Evolutionary conservation across 2,888 invertebrate species (phyloP).

Genomic region (Yponomeuta cagnagella): DNA sequence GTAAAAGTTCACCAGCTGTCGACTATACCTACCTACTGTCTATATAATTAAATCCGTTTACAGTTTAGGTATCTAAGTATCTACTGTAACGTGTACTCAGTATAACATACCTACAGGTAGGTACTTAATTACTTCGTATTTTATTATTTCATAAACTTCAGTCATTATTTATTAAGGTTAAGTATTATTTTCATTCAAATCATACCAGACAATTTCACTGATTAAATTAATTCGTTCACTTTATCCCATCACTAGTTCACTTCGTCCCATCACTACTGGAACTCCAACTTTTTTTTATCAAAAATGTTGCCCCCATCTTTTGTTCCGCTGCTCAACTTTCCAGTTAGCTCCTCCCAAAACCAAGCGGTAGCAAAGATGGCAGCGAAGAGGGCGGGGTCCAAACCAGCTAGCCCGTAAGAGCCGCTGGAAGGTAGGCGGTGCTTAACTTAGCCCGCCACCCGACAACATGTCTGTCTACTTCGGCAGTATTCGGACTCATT

Average conservation of each 20-base stretch:
- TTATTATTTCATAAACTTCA: too few species aligned
- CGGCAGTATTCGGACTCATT: not conserved
- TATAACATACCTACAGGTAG: too few species aligned
- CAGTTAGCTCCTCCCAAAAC: conserved; percentile 41
- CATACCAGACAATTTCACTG: too few species aligned
- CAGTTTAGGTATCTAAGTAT: too few species aligned
- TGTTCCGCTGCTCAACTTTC: not conserved
- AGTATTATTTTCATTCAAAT: too few species aligned
- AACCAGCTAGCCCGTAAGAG: conserved; percentile 33
- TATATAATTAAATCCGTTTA: too few species aligned
- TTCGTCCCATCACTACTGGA: not conserved
- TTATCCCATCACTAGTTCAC: not conserved
- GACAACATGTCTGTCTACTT: not conserved
- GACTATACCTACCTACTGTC: too few species aligned
- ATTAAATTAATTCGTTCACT: not conserved
- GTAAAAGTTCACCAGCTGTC: too few species aligned
- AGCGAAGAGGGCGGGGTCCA: conserved; percentile 42
- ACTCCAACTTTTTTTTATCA: not conserved
- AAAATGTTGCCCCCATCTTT: not conserved
- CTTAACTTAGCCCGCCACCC: conserved; percentile 30
- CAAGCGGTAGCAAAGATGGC: conserved; percentile 51
- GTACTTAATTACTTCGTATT: too few species aligned
- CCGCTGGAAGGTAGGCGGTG: conserved; percentile 45
- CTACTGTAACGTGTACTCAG: too few species aligned
- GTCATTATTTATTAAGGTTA: too few species aligned